A percentile compares a stretch with the other conserved stretches of the same genome.
Conservation (phyloP, 2,113 vertebrate species). For the Spermophilus dauricus region DNA sequence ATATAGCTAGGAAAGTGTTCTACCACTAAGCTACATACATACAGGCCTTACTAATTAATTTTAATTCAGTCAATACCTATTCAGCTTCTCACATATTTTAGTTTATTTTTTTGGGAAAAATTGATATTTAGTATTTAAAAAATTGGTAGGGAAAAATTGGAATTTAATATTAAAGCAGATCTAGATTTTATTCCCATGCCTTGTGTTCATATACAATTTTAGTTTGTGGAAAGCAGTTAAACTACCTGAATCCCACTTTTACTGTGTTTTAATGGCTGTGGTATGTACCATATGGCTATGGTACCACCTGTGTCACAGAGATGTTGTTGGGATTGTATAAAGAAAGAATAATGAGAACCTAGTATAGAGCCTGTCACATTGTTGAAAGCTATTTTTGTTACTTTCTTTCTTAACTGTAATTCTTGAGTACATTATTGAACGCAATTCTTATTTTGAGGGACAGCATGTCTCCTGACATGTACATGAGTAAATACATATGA, state of each 20-base stretch:
- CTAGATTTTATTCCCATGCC: background rate
- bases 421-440: background rate
- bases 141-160: background rate
- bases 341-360: background rate
- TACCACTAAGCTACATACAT: no score
- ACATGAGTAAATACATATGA: background rate
- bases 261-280: background rate
- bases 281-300: background rate
- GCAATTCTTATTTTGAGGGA: background rate
- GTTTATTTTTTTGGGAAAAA: slow-evolving; percentile 6
- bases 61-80: background rate
- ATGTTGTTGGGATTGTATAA: slow-evolving; percentile 14
- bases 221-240: slow-evolving; percentile 34
- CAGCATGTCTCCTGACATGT: background rate
- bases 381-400: background rate
- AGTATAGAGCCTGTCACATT: background rate
- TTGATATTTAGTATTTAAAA: background rate
- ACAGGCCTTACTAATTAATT: no score
- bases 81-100: slow-evolving; percentile 44
- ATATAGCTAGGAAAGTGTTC: no score
- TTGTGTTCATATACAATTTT: slow-evolving; percentile 20
- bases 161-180: slow-evolving; percentile 11
- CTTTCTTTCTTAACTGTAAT: background rate
- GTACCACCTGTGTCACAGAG: background rate
- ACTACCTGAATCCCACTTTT: background rate